phyloP scores from a whole-genome alignment of 1,140 invertebrate genomes.

The Rhopalosiphum maidis region DNA sequence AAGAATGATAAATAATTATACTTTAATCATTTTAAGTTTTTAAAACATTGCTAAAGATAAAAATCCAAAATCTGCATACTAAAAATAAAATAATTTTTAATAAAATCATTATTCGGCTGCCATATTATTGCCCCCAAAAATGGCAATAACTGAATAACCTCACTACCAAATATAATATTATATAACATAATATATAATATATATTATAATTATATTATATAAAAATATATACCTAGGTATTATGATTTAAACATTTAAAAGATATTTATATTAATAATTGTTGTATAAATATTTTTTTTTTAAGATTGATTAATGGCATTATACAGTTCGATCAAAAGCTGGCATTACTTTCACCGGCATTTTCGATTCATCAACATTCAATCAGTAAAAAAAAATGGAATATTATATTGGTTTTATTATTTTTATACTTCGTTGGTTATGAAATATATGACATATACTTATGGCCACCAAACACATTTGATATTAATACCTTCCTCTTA shows the following conservation, averaged over 20 bases:
- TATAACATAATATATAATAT: too few species aligned
- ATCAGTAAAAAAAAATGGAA: neutral
- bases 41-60: neutral
- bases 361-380: neutral
- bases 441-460: neutral
- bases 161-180: too few species aligned
- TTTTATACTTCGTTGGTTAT: neutral
- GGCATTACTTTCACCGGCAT: neutral
- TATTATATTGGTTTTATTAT: neutral
- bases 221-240: neutral
- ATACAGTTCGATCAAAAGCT: neutral
- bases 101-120: too few species aligned
- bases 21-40: neutral
- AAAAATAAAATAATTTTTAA: too few species aligned
- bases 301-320: conserved; percentile 4
- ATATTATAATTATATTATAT: neutral
- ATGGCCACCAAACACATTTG: neutral
- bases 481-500: neutral
- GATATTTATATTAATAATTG: neutral
- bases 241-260: neutral
- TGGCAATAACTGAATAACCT: too few species aligned
- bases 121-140: too few species aligned
- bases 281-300: neutral
- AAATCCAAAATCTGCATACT: neutral
- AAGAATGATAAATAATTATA: neutral